A percentile compares a stretch with the other conserved stretches of the same genome.
Evolutionary conservation across 1,140 invertebrate genomes (phyloP).

Genomic region (Araneus ventricosus): DNA sequence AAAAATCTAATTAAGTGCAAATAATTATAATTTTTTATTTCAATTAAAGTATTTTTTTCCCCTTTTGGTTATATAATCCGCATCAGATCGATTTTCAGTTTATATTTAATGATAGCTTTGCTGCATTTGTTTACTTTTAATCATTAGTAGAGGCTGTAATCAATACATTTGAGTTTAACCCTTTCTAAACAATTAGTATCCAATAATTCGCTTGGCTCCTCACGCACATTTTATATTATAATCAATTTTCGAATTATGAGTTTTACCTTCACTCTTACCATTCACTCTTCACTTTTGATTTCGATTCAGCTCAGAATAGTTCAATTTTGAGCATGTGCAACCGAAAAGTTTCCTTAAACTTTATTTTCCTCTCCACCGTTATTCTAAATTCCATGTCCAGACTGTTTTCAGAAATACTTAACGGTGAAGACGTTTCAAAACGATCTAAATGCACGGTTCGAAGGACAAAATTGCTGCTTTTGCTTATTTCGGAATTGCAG

Average conservation of each 20-base stretch:
- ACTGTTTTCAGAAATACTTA: background rate
- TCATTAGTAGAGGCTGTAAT: too few relatives aligned
- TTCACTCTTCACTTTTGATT: background rate
- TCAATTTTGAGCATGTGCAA: background rate
- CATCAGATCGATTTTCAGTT: too few relatives aligned
- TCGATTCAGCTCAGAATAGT: background rate
- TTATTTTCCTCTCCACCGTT: background rate
- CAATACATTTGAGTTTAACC: too few relatives aligned
- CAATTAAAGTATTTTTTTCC: too few relatives aligned
- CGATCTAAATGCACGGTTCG: background rate
- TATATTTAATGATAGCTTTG: too few relatives aligned
- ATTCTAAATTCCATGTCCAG: background rate
- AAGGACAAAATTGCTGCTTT: background rate
- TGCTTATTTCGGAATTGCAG: constrained; percentile 4
- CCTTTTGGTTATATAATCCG: too few relatives aligned
- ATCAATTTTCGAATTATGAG: background rate
- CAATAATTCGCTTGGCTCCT: too few relatives aligned
- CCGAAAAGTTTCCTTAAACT: background rate
- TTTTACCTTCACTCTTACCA: background rate
- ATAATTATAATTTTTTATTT: too few relatives aligned
- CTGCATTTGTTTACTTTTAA: too few relatives aligned
- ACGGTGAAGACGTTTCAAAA: background rate
- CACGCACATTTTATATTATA: background rate
- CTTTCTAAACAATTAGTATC: too few relatives aligned
- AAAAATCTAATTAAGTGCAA: too few relatives aligned